Evolutionary conservation across 1,140 invertebrate species (phyloP), one percentile per base, ranked within the genome.

Genomic region (Drosophila prosaltans): DNA sequence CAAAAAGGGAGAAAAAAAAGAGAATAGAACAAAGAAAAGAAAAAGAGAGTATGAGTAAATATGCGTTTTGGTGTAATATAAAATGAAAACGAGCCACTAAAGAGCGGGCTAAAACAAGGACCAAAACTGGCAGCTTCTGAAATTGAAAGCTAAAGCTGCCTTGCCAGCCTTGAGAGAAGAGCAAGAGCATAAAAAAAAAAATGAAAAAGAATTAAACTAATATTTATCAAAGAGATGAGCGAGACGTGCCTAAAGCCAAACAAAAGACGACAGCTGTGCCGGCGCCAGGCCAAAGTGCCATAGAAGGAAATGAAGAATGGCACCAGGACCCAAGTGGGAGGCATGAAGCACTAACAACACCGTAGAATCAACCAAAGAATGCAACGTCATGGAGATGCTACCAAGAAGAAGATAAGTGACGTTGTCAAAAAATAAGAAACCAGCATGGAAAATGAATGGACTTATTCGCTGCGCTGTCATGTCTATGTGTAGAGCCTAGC

Each of bases 221-320:
- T 88, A 89, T 88, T 88, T 88, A 89, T 88, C 80, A 88, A 89
- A 88, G 83, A 80, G 84, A 80, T 88, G 80, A 89, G 77, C 73
- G 74, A 74, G 81, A 89, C 80, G 80, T 83, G 80, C 83, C 89
- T 74, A 78, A 83, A 88, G 70, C 69, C 68, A 74, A 89, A 89
- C 83, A 88, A 88, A 88, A 78, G 83, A 71, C 68, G 74, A 78
- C 74, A 82, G 64, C 65, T 62, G 63, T 65, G 70, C 68, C 65
- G 83, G 83, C 80, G 84, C 83, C 83, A 83, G 63, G 39, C 55
- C 40, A 75, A 73, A 69, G 67, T 64, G 59, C 59, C 45, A 30
- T 43, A 41, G 54, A 61, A 21, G 66, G 67, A 67, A 55, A 70
- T 77, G 74, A 77, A 62, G 69, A 78, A 72, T 72, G 48, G 43